Percentiles rank a stretch among this genome's conserved stretches.
Evolutionary conservation across 2,113 vertebrate species (phyloP).

Genomic region (Nematolebias whitei): DNA sequence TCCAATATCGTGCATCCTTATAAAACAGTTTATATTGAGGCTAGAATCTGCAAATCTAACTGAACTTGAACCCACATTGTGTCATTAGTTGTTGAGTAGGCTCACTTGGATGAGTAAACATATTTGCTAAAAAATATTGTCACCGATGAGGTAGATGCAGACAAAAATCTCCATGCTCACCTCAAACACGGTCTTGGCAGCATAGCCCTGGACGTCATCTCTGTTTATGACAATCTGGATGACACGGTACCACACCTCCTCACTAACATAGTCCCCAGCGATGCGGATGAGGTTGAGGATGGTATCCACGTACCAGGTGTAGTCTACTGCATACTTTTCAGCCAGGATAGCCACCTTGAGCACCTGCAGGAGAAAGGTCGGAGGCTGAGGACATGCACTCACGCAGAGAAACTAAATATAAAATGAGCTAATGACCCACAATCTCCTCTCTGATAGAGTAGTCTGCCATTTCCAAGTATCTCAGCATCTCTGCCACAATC

Average conservation of each 20-base stretch:
- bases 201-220: constrained; percentile 92
- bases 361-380: constrained; percentile 74
- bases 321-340: constrained; percentile 93
- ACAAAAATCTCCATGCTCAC: constrained; percentile 57
- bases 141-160: no score
- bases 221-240: constrained; percentile 95
- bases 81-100: no score
- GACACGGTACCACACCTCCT: constrained; percentile 94
- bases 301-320: constrained; percentile 95
- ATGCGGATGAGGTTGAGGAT: constrained; percentile 95
- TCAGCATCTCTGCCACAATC: constrained; percentile 93
- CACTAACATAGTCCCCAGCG: constrained; percentile 92
- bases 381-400: background rate
- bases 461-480: constrained; percentile 91
- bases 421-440: constrained; percentile 62
- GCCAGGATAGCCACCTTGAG: constrained; percentile 92
- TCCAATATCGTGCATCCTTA: no score
- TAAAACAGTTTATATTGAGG: no score
- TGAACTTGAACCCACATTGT: no score
- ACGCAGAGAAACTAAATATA: background rate
- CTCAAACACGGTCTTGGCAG: constrained; percentile 94
- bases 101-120: no score
- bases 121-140: no score
- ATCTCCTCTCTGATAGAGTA: constrained; percentile 95
- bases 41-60: no score